A percentile compares a stretch with the other conserved stretches of the same genome.
These are phyloP conservation scores for Octomys mimax DNA, from an alignment of 2,797 vertebrate species.

Conservation along the genomic window DNA sequence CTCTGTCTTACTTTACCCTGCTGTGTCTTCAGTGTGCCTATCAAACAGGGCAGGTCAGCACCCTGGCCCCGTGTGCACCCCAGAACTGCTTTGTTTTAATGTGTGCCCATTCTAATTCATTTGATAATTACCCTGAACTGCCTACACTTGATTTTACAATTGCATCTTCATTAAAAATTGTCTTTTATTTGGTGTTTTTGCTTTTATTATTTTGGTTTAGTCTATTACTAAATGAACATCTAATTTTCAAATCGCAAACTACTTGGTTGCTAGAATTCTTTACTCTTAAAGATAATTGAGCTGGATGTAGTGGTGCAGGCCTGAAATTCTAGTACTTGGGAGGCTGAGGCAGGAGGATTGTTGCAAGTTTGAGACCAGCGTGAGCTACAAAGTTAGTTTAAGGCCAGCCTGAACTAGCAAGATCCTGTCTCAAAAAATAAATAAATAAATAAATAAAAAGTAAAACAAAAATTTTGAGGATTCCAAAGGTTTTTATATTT, in stretches of 20 bases:
- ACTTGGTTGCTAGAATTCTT: slow-evolving; percentile 39
- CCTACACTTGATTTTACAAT: background rate
- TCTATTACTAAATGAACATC: background rate
- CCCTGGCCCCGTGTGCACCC: background rate
- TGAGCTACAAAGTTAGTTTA: background rate
- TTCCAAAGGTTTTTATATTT: background rate
- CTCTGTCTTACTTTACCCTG: background rate
- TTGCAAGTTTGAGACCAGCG: background rate
- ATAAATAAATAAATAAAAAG: no score
- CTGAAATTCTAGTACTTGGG: background rate
- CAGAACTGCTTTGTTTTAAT: no score
- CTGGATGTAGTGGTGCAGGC: background rate
- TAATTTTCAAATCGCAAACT: background rate
- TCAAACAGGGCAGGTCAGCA: background rate
- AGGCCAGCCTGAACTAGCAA: background rate
- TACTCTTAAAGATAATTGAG: slow-evolving; percentile 37
- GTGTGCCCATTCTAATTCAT: background rate
- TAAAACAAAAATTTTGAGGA: background rate
- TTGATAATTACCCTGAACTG: background rate
- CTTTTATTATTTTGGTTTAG: slow-evolving; percentile 23
- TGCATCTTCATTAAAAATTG: background rate
- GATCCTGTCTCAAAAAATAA: background rate
- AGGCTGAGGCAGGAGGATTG: background rate
- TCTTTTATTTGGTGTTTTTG: background rate
- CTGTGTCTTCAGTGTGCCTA: background rate